Evolutionary conservation across 2,888 invertebrate genomes (phyloP).

Genomic region (Periphyllus acericola): DNA sequence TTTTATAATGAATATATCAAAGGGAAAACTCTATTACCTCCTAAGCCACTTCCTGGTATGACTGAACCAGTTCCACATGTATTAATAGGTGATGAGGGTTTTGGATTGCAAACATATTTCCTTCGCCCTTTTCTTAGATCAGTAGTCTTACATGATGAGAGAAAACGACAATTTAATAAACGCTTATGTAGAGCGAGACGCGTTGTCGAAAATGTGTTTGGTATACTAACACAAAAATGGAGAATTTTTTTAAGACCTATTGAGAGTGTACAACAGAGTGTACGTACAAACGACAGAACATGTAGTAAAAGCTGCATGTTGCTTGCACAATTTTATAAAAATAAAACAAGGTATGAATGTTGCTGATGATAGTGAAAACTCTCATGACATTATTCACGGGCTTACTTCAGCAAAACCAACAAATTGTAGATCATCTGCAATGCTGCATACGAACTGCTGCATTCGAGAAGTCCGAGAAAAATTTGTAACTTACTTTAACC

Average conservation of each 20-base stretch:
- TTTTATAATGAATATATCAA: conserved; percentile 46
- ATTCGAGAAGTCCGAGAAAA: conserved; percentile 19
- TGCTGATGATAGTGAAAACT: conserved; percentile 25
- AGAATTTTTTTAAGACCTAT: conserved; percentile 40
- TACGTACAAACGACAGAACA: conserved; percentile 21
- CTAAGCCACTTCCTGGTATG: conserved; percentile 65
- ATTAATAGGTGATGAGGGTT: conserved; percentile 65
- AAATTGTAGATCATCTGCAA: conserved; percentile 29
- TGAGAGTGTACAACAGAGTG: no score
- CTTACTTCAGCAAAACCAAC: conserved; percentile 30
- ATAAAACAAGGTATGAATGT: conserved; percentile 41
- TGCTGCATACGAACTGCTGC: no score
- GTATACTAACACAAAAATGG: conserved; percentile 41
- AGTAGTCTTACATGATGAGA: conserved; percentile 63
- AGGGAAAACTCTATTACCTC: conserved; percentile 56
- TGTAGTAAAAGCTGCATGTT: conserved; percentile 38
- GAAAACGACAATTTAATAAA: conserved; percentile 64
- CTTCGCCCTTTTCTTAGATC: conserved; percentile 61
- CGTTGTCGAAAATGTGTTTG: no score
- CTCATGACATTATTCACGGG: conserved; percentile 18
- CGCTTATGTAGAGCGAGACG: conserved; percentile 65
- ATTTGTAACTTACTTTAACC: conserved; percentile 26
- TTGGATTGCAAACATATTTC: conserved; percentile 62
- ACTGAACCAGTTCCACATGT: conserved; percentile 65
- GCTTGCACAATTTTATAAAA: conserved; percentile 36